Evolutionary conservation across 1,140 invertebrate species (phyloP).

Genomic region (Drosophila hydei): DNA sequence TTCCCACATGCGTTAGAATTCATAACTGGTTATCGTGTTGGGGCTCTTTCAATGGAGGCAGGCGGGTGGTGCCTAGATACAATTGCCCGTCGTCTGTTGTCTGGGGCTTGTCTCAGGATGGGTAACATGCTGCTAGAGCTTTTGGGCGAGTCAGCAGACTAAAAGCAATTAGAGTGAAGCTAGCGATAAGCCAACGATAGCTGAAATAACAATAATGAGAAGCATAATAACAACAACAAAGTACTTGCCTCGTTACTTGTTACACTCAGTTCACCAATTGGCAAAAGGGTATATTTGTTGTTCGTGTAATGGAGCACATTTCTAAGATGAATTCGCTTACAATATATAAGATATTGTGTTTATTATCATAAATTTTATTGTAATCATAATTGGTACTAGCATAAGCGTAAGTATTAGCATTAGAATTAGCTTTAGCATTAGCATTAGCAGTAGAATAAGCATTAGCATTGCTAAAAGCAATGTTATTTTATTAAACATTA

Average conservation of each 20-base stretch:
- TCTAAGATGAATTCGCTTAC: too few relatives aligned
- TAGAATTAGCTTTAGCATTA: too few relatives aligned
- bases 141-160: conserved; percentile 30
- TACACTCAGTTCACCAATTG: neutral
- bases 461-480: too few relatives aligned
- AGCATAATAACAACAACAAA: conserved; percentile 2
- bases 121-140: conserved; percentile 16
- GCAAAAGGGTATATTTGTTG: neutral
- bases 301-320: too few relatives aligned
- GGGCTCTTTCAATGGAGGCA: neutral
- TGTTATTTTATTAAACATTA: too few relatives aligned
- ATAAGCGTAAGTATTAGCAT: too few relatives aligned
- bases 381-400: too few relatives aligned
- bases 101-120: conserved; percentile 3
- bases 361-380: too few relatives aligned
- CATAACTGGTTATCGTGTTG: conserved; percentile 37
- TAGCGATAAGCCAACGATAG: conserved; percentile 34
- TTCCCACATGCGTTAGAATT: conserved; percentile 47
- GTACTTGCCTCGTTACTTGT: conserved; percentile 26
- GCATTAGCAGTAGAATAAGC: too few relatives aligned
- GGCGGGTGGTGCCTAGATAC: neutral
- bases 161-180: conserved; percentile 44
- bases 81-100: conserved; percentile 27
- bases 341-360: too few relatives aligned
- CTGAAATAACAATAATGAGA: conserved; percentile 18